These are phyloP conservation scores for Marisa cornuarietis DNA, from an alignment of 1,140 invertebrate genomes.

Conservation along the genomic window DNA sequence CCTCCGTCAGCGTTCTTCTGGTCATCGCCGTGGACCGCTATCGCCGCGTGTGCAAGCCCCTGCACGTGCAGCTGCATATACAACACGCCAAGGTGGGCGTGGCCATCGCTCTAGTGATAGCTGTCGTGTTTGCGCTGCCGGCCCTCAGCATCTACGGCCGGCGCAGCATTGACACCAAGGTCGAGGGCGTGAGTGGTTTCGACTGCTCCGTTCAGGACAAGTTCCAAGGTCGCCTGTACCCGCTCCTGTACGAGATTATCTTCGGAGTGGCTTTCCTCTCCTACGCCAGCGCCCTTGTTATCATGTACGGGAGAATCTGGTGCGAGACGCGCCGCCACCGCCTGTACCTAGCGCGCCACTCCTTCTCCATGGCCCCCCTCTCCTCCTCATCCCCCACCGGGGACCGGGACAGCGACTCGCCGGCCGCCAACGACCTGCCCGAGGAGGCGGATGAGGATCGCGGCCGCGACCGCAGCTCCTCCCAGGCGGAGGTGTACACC, in stretches of 20 bases:
- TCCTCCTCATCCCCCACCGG: neutral
- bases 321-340: slow-evolving; percentile 23
- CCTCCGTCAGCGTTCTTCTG: slow-evolving; percentile 9
- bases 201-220: slow-evolving; percentile 32
- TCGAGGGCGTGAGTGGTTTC: slow-evolving; percentile 11
- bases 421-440: neutral
- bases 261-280: slow-evolving; percentile 12
- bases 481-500: slow-evolving; percentile 8
- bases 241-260: slow-evolving; percentile 24
- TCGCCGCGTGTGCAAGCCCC: slow-evolving; percentile 34
- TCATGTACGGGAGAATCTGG: slow-evolving; percentile 22
- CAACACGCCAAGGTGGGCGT: slow-evolving; percentile 18
- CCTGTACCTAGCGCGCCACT: slow-evolving; percentile 18
- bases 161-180: slow-evolving; percentile 10
- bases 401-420: neutral
- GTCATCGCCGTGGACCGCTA: slow-evolving; percentile 22
- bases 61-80: slow-evolving; percentile 26
- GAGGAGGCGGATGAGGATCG: neutral
- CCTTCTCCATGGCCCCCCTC: neutral
- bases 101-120: slow-evolving; percentile 1
- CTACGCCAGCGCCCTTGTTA: slow-evolving; percentile 11
- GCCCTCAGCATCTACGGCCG: slow-evolving; percentile 24
- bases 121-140: slow-evolving; percentile 22
- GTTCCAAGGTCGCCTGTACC: slow-evolving; percentile 12
- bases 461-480: neutral